phyloP scores from a whole-genome alignment of 1,140 invertebrate species.

The Telenomus remus region DNA sequence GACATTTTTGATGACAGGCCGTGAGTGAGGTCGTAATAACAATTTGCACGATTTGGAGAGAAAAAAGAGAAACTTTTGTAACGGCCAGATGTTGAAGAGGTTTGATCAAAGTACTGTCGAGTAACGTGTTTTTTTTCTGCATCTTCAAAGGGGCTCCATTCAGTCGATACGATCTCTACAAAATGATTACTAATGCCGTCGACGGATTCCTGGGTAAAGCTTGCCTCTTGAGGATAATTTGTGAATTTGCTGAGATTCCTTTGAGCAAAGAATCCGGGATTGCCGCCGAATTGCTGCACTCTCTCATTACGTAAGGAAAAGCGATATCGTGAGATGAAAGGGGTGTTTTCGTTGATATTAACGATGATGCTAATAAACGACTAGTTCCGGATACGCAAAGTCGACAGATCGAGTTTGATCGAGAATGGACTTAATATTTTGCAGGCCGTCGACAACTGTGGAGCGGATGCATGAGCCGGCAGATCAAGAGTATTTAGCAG shows the following conservation, averaged over 20 bases:
- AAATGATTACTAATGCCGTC: slow-evolving; percentile 77
- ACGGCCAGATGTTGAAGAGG: too few species aligned
- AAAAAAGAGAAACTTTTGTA: too few species aligned
- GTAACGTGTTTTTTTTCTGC: slow-evolving; percentile 23
- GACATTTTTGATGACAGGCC: too few species aligned
- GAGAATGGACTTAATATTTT: slow-evolving; percentile 40
- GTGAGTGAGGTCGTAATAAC: too few species aligned
- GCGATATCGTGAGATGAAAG: slow-evolving; percentile 15
- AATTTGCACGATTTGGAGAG: too few species aligned
- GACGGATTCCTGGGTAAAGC: slow-evolving; percentile 78
- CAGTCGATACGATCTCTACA: slow-evolving; percentile 79
- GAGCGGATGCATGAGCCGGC: slow-evolving; percentile 76
- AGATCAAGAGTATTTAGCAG: slow-evolving; percentile 83
- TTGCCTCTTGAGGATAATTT: slow-evolving; percentile 84
- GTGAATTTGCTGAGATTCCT: slow-evolving; percentile 82
- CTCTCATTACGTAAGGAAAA: slow-evolving; percentile 78
- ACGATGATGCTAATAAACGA: slow-evolving; percentile 10
- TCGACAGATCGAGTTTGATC: slow-evolving; percentile 9
- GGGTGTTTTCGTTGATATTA: slow-evolving; percentile 7
- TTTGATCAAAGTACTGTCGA: neutral
- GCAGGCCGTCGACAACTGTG: slow-evolving; percentile 79
- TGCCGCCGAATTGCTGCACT: slow-evolving; percentile 82
- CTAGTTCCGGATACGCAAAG: slow-evolving; percentile 1
- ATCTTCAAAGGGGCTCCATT: slow-evolving; percentile 32
- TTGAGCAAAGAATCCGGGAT: slow-evolving; percentile 80